Percentiles rank a stretch among this genome's conserved stretches.
Evolutionary conservation across 2,888 invertebrate species (phyloP).

Genomic region (Ligdia adustata): DNA sequence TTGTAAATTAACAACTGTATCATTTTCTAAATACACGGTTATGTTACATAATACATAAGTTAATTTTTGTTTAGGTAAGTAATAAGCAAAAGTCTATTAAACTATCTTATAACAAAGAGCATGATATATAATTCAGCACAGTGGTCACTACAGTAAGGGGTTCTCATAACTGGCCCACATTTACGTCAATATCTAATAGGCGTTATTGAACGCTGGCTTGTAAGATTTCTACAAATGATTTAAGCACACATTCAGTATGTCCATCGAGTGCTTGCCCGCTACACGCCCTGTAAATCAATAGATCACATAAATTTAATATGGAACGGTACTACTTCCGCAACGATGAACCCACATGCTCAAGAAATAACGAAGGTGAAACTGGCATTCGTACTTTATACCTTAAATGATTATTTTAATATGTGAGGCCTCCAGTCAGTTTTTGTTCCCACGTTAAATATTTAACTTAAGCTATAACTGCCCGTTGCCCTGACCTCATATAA

Average conservation of each 20-base stretch:
- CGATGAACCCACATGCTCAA: constrained; percentile 4
- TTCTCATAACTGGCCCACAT: too few species aligned
- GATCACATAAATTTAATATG: constrained; percentile 6
- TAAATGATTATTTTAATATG: constrained; percentile 3
- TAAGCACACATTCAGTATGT: constrained; percentile 1
- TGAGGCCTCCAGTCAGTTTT: constrained; percentile 22
- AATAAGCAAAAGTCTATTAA: too few species aligned
- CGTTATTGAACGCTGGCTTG: too few species aligned
- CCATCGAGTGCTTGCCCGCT: background rate
- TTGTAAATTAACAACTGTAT: too few species aligned
- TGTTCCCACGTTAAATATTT: constrained; percentile 65
- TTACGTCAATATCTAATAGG: too few species aligned
- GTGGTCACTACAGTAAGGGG: too few species aligned
- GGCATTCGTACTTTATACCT: background rate
- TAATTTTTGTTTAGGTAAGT: too few species aligned
- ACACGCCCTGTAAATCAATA: constrained; percentile 14
- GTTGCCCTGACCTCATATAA: constrained; percentile 13
- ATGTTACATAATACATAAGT: too few species aligned
- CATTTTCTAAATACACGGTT: too few species aligned
- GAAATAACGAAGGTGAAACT: constrained; percentile 9
- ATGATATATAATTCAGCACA: too few species aligned
- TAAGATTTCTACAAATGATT: too few species aligned
- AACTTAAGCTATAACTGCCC: constrained; percentile 33
- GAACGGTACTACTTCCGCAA: constrained; percentile 16
- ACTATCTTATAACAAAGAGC: too few species aligned